phyloP scores from a whole-genome alignment of 2,113 vertebrate species.

The Carassius carassius region DNA sequence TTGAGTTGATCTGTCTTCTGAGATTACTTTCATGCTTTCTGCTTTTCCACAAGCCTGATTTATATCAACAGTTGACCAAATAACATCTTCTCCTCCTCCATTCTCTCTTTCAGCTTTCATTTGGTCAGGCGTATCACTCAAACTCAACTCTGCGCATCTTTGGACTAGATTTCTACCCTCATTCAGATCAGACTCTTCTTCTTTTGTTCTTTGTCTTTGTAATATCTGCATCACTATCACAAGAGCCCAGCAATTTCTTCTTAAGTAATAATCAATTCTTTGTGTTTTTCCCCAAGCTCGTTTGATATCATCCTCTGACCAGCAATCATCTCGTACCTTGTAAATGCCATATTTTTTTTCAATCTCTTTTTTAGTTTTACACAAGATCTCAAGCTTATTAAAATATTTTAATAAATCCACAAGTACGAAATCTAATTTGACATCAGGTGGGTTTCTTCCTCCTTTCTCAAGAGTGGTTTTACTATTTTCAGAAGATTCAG shows the following conservation, averaged over 20 bases:
- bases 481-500: neutral
- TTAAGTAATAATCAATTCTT: neutral
- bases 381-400: neutral
- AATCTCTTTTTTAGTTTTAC: neutral
- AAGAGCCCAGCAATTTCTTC: too few species aligned
- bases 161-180: too few species aligned
- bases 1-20: neutral
- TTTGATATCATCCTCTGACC: neutral
- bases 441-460: neutral
- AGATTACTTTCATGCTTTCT: too few species aligned
- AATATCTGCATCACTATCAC: too few species aligned
- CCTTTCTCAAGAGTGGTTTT: neutral
- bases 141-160: neutral
- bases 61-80: too few species aligned
- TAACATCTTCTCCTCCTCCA: neutral
- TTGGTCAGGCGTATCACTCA: too few species aligned
- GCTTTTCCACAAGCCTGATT: too few species aligned
- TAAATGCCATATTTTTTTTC: neutral
- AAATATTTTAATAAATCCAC: neutral
- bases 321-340: neutral
- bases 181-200: too few species aligned
- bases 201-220: too few species aligned
- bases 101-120: neutral
- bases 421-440: neutral
- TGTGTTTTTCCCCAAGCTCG: neutral